These are phyloP conservation scores for Corvus hawaiiensis DNA, from an alignment of 2,113 vertebrate species.

Conservation along the genomic window DNA sequence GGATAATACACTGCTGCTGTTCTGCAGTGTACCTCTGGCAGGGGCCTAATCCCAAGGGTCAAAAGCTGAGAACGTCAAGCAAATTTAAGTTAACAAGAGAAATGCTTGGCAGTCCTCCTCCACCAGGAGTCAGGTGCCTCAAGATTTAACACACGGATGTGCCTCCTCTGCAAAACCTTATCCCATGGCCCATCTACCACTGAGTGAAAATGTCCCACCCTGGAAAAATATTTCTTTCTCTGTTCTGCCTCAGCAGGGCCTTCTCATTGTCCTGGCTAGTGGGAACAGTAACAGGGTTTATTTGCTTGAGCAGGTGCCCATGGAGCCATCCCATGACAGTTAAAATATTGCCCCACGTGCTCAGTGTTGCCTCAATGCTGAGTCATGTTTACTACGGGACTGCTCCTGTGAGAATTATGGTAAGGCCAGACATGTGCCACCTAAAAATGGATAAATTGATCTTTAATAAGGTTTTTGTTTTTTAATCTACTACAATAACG, in stretches of 20 bases:
- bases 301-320: background rate
- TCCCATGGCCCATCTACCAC: background rate
- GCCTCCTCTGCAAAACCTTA: background rate
- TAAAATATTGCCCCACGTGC: background rate
- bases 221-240: background rate
- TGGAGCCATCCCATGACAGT: background rate
- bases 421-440: background rate
- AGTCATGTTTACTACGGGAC: background rate
- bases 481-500: background rate
- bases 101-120: background rate
- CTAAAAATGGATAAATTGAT: background rate
- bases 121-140: background rate
- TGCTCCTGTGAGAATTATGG: background rate
- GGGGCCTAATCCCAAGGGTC: background rate
- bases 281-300: background rate
- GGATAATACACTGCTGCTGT: background rate
- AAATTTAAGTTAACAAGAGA: background rate
- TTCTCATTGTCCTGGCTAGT: background rate
- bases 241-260: background rate
- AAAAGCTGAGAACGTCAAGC: background rate
- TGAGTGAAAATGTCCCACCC: background rate
- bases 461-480: background rate
- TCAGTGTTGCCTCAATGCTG: background rate
- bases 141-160: background rate
- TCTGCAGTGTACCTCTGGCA: background rate